Percentiles rank a stretch among this genome's conserved stretches.
These are phyloP conservation scores for Hipposideros armiger DNA, from an alignment of 2,113 vertebrate species.

Conservation along the genomic window DNA sequence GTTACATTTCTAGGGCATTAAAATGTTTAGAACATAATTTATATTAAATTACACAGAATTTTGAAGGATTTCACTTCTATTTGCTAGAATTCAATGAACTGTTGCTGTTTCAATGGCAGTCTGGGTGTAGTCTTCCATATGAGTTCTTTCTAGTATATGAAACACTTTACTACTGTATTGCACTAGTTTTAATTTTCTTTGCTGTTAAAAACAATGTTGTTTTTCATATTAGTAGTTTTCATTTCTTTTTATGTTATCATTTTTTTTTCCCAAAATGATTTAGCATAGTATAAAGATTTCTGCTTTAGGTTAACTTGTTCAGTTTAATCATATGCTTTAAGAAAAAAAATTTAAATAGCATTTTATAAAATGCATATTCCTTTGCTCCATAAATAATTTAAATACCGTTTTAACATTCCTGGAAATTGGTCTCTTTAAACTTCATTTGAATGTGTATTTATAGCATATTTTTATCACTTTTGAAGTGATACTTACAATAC, in stretches of 20 bases:
- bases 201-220: neutral
- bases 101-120: neutral
- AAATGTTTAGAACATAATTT: slow-evolving; percentile 3
- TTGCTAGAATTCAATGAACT: neutral
- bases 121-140: neutral
- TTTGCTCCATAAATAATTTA: neutral
- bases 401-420: neutral
- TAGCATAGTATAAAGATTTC: neutral
- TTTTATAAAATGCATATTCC: slow-evolving; percentile 6
- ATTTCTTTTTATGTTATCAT: neutral
- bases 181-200: neutral
- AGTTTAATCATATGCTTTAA: neutral
- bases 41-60: neutral
- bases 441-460: neutral
- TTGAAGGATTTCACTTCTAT: neutral
- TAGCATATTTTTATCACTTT: slow-evolving; percentile 30
- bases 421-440: neutral
- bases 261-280: neutral
- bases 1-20: neutral
- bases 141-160: neutral
- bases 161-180: neutral
- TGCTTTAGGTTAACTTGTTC: neutral
- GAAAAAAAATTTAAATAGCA: neutral
- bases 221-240: neutral
- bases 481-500: slow-evolving; percentile 3